A percentile compares a stretch with the other conserved stretches of the same genome.
phyloP scores from a whole-genome alignment of 2,797 vertebrate species.

The Notamacropus eugenii region DNA sequence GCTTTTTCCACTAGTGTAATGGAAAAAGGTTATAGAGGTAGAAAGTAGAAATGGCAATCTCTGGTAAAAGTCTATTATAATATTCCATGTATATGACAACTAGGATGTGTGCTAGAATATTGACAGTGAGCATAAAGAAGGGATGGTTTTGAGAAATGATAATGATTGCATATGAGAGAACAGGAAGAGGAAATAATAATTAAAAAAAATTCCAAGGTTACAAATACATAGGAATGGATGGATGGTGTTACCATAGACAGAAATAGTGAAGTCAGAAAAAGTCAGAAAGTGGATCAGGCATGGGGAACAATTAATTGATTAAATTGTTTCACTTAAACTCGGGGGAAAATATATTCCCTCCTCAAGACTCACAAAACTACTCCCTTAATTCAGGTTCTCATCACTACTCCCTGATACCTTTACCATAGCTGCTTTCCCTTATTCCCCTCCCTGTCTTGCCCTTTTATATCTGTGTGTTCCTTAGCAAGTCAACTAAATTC shows the following conservation, averaged over 20 bases:
- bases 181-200: neutral
- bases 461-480: neutral
- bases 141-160: neutral
- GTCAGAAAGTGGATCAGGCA: neutral
- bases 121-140: neutral
- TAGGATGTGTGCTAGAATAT: neutral
- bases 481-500: neutral
- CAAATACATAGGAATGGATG: neutral
- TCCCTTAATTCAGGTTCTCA: neutral
- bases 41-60: neutral
- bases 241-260: neutral
- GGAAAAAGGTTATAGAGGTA: neutral
- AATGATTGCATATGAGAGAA: neutral
- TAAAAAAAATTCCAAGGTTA: neutral
- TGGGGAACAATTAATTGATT: neutral
- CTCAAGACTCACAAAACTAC: neutral
- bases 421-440: neutral
- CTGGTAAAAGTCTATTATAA: neutral
- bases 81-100: neutral
- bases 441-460: neutral
- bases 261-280: neutral
- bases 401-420: neutral
- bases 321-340: neutral
- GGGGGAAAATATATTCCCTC: too few species aligned
- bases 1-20: neutral